A percentile compares a stretch with the other conserved stretches of the same genome.
These are phyloP conservation scores for Bathynomus jamesi DNA, from an alignment of 1,140 invertebrate species.

Conservation along the genomic window DNA sequence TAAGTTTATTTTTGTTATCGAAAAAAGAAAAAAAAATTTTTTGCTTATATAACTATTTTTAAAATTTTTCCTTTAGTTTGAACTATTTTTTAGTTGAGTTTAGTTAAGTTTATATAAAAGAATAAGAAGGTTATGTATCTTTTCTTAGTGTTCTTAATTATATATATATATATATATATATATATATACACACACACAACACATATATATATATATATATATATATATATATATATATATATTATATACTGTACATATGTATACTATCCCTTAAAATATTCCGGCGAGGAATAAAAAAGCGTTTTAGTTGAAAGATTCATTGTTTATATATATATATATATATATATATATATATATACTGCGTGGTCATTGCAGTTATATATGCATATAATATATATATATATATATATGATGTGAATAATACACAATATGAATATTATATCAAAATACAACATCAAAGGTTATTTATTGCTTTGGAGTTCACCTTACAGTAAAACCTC, in stretches of 20 bases:
- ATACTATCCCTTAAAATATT: not conserved
- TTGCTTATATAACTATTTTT: no score
- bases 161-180: not conserved
- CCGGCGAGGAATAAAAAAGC: not conserved
- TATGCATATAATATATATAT: not conserved
- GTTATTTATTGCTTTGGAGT: no score
- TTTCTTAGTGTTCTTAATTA: not conserved
- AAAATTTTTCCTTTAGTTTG: no score
- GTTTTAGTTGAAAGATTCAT: not conserved
- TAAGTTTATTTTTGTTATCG: no score
- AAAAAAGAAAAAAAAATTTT: no score
- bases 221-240: not conserved
- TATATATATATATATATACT: not conserved
- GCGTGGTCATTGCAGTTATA: no score
- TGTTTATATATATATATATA: not conserved
- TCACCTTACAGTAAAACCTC: no score
- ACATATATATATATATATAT: not conserved
- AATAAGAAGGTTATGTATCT: not conserved
- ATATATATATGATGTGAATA: not conserved
- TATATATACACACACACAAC: not conserved
- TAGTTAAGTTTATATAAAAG: no score
- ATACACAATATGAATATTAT: no score
- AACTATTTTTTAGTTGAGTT: no score
- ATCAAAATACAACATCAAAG: no score
- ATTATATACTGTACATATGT: not conserved